Base-by-base conservation (phyloP, 2,888 invertebrate species). In the Orthonevra nobilis region DNA sequence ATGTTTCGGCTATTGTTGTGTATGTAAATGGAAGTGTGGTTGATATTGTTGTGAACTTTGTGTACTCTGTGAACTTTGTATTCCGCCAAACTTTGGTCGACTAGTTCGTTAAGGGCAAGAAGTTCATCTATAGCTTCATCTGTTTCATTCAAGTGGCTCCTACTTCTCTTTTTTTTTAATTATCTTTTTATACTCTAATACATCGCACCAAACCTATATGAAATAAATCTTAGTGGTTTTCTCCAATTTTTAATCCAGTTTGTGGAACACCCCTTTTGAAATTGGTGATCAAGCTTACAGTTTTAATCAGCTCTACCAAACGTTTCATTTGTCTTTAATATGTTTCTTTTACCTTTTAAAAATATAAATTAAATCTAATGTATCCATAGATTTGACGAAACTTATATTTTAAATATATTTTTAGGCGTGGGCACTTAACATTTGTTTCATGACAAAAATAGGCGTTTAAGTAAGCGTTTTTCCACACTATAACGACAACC, bases 161-260 rank as follows among this genome's bases (percentile, higher is more conserved):
- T 48, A 19, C 4, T 20, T 1, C 9, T 50, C 28, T 32, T 50
- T 64, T 20, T 64, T 28, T 7, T 48, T 17, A 30, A 30, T 1
- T 5, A 17, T 40, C 10, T 48, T 38, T 19, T 28, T 61, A 1
- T 38, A 17, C 17, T 61, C 38, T 2, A 48, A 61, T 38, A 52
- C 28, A 10, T 2, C 36, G 14, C 19, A 52, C 52, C 36, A 52
- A 2, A 34, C 36, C 34, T n/a, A n/a, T 52, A 28, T 28, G 28
- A 28, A 6, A 28, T 28, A 9, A 28, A 28, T 28, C 9, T 1
- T 10, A 5, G 28, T 36, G 23, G 9, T 4, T 42, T 56, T 56
- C 12, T 17, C 15, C 38, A 5, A 12, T 36, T 23, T 40, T 42
- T 3, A 34, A 12, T 23, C 14, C 26, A 0, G 14, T 14, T 26